Base-by-base conservation (phyloP, 2,797 vertebrate genomes). In the Meriones psammophilus region DNA sequence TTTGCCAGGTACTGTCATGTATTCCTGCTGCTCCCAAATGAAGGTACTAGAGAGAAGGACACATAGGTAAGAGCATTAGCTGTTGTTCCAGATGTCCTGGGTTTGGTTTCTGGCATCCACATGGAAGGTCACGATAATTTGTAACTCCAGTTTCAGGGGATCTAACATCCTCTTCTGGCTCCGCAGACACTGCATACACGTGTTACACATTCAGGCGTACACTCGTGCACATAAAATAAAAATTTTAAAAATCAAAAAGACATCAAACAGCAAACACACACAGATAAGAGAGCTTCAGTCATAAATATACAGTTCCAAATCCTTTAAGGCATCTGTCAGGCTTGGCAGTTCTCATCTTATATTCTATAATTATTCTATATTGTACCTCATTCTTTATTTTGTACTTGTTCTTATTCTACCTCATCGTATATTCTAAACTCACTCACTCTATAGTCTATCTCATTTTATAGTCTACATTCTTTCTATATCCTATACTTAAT, bases 231-330 rank as follows among this genome's bases (percentile, higher is more conserved):
- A 50, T 68, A 62, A 62, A 39, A 39, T 2, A 8, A 80, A 58
- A 58, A 24, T 18, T 56, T 17, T 30, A 50, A n/a, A 46, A 12
- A 66, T 33, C n/a, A 36, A 22, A 73, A 73, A 33, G 17, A 6
- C 46, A 46, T 33, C 46, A 84, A 84, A 20, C 81, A 84, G 60
- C 15, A 15, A 66, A 46, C 60, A 9, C 42, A 28, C 69, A 50
- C 24, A 81, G 84, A 36, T 90, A 86, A 89, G 88, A 81, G 56
- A 87, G n/a, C n/a, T 7, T 54, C 9, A 46, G 64, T 89, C 84
- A 76, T 22, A 83, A 4, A 30, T 42, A 56, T 18, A 66, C 46
- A 50, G 50, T 85, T 85, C 22, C 14, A 62, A 76, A 93, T 83
- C 36, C 8, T 74, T 81, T 58, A 91, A 80, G 83, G 46, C 42